Conservation (phyloP, 1,140 invertebrate genomes). For the Marisa cornuarietis region DNA sequence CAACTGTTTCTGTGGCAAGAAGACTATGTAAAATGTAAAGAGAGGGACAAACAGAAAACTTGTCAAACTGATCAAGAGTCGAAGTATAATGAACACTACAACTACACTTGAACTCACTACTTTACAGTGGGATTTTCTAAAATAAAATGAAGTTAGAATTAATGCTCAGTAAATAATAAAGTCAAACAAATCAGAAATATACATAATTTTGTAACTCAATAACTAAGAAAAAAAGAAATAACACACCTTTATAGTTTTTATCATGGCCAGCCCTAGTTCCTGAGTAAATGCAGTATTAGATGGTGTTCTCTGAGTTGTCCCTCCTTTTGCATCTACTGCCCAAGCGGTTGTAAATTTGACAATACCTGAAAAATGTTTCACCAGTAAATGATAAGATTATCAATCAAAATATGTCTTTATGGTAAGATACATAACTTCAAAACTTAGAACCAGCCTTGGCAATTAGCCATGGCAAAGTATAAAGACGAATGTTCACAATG, state of each 20-base stretch:
- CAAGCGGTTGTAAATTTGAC: constrained; percentile 15
- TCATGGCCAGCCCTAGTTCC: not conserved
- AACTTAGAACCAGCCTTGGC: not conserved
- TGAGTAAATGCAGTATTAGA: not conserved
- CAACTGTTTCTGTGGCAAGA: no score
- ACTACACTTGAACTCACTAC: no score
- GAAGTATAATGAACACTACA: no score
- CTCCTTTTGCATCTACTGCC: constrained; percentile 16
- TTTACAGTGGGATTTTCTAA: no score
- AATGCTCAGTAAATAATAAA: no score
- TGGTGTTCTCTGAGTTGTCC: not conserved
- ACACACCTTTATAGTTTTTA: not conserved
- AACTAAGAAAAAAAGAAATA: no score
- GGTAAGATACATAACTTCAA: constrained; percentile 30
- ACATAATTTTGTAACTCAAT: no score
- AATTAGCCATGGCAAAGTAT: not conserved
- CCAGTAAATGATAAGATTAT: constrained; percentile 4
- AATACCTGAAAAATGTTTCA: constrained; percentile 7
- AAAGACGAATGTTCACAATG: not conserved
- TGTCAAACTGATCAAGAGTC: no score
- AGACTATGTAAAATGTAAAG: not conserved
- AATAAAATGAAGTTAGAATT: no score
- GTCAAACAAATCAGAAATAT: no score
- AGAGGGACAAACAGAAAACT: not conserved
- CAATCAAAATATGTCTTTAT: constrained; percentile 6